Base-by-base conservation (phyloP, 2,888 invertebrate genomes). In the Mimumesa dahlbomi region DNA sequence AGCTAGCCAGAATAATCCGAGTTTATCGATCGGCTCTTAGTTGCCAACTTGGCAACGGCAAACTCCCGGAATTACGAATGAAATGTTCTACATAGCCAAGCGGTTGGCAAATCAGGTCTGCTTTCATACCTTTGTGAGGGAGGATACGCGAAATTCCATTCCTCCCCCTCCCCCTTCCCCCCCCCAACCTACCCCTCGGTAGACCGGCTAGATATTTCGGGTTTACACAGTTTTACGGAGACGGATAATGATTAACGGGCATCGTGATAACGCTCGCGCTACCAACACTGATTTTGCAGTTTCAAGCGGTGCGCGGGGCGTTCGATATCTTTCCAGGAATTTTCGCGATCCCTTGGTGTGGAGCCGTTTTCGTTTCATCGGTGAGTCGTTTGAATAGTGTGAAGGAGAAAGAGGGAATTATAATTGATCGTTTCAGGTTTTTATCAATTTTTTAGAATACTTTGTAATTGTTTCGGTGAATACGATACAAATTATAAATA, bases 21-120 rank as follows among this genome's bases (percentile, higher is more conserved):
- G 69, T 62, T 78, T 82, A 82, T 82, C 82, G 82, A 82, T 82
- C 82, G 81, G 11, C 73, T 68, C 65, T 68, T 75, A 72, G 77
- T 82, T 82, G 81, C 82, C 82, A 82, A 82, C 77, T 82, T 82
- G 82, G 81, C 81, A 79, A 79, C 75, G 73, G 74, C 57, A 43
- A 74, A 78, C 79, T 78, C 76, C 71, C 71, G 75, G 75, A 73
- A 78, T 80, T 80, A 64, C 79, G 73, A 79, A 69, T 69, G 79
- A 79, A 79, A 79, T 74, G 71, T 63, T 79, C 79, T 52, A 72
- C 71, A 78, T 77, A 78, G 67, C 59, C 48, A 67, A 49, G 59
- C 63, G 56, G 58, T 61, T 59, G 54, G 73, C 63, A 63, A 75
- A 75, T 76, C 66, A 54, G 50, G 54, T 31, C 54, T 46, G 66